Evolutionary conservation across 2,113 vertebrate species (phyloP), one percentile per base, ranked within the genome.

Genomic region (Tor tambroides): DNA sequence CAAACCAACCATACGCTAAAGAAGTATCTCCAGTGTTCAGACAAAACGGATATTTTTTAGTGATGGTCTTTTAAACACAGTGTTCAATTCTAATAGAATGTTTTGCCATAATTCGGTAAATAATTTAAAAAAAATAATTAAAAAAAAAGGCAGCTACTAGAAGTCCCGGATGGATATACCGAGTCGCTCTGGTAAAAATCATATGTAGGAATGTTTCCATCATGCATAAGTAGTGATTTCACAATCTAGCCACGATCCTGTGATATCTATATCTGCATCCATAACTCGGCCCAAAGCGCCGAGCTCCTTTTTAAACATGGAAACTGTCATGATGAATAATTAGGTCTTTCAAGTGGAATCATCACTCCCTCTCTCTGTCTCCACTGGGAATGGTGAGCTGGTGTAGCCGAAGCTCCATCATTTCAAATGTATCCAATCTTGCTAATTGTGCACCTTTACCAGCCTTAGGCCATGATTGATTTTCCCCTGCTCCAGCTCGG

Each of bases 401-500:
- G 80, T 82, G 38, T 49, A 80, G 79, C 63, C n/a, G 26, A 79
- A 80, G 75, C 61, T 80, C 32, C 46, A 59, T 69, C 51, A 71
- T 84, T 86, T 86, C 84, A 72, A 23, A 30, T 85, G 88, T 56
- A 89, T 82, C 76, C 59, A 84, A 75, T 89, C 59, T 80, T 80
- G 26, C 67, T 85, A 91, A 88, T 88, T 90, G 87, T 86, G 76
- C 91, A 89, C 88, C 78, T 91, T 90, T 88, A 77, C 78, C 71
- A 89, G 85, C 90, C 72, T 38, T 83, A 87, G 87, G 84, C 87
- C 74, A 61, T 46, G 30, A 89, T 72, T 87, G 85, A 86, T 90
- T 85, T 85, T 51, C 61, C 71, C 80, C 30, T 0, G 67, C 87
- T 80, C 61, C 71, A 59, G 46, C 67, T 72, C 78, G 19, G 74